phyloP scores from a whole-genome alignment of 2,888 invertebrate species.

The Eristalis tenax region DNA sequence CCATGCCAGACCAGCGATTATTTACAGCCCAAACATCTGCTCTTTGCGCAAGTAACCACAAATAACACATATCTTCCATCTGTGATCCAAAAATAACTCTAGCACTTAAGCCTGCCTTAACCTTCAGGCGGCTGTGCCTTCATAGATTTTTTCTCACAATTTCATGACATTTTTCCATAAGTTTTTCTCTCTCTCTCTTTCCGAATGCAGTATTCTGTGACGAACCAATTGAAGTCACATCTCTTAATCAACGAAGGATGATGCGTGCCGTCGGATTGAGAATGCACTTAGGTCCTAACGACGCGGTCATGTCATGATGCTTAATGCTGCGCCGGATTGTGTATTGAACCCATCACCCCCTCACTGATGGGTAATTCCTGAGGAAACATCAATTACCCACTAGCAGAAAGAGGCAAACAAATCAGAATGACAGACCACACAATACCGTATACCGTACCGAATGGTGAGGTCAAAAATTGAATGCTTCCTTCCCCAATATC shows the following conservation, averaged over 20 bases:
- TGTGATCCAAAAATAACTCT: background rate
- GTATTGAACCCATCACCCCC: conserved; percentile 6
- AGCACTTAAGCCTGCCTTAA: background rate
- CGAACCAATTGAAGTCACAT: background rate
- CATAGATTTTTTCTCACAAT: background rate
- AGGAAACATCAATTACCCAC: conserved; percentile 60
- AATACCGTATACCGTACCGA: conserved; percentile 25
- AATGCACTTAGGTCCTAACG: background rate
- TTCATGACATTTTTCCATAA: conserved; percentile 20
- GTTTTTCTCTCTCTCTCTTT: background rate
- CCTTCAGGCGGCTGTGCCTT: background rate
- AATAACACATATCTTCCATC: background rate
- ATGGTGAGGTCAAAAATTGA: conserved; percentile 43
- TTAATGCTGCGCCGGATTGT: conserved; percentile 6
- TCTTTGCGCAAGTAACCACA: background rate
- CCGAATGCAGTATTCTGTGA: background rate
- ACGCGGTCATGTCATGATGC: conserved; percentile 5
- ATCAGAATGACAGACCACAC: conserved; percentile 46
- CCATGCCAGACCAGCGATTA: background rate
- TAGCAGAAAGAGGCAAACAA: conserved; percentile 48
- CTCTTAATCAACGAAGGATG: too few species aligned
- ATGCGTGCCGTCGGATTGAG: too few species aligned
- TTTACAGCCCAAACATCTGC: background rate
- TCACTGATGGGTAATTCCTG: conserved; percentile 7
- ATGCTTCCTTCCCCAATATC: background rate